Evolutionary conservation across 1,140 invertebrate genomes (phyloP).

Genomic region (Drosophila ercepeae): DNA sequence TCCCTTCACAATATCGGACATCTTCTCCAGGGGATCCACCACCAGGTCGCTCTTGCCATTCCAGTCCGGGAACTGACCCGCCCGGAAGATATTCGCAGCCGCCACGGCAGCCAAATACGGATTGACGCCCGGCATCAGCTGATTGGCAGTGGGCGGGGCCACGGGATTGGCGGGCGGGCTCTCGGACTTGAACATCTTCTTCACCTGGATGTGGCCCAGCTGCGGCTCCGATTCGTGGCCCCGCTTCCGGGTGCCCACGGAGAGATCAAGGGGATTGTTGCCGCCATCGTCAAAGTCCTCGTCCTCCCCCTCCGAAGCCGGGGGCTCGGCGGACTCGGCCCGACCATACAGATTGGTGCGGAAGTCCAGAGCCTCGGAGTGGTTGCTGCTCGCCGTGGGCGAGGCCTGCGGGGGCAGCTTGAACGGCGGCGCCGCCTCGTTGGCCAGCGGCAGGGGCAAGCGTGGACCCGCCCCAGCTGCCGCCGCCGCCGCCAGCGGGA

Average conservation of each 20-base stretch:
- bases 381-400: constrained; percentile 72
- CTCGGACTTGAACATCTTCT: constrained; percentile 84
- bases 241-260: constrained; percentile 90
- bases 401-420: constrained; percentile 84
- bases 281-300: constrained; percentile 83
- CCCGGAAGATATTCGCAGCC: constrained; percentile 90
- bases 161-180: constrained; percentile 88
- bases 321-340: constrained; percentile 70
- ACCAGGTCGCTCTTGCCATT: constrained; percentile 92
- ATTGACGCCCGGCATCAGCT: constrained; percentile 89
- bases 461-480: constrained; percentile 84
- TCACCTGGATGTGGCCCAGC: constrained; percentile 81
- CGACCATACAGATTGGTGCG: constrained; percentile 73
- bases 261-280: constrained; percentile 89
- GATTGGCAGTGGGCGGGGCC: constrained; percentile 87
- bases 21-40: constrained; percentile 94
- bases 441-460: constrained; percentile 86
- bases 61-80: constrained; percentile 88
- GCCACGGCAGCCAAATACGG: constrained; percentile 92
- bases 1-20: constrained; percentile 90
- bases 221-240: constrained; percentile 77
- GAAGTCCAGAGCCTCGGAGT: constrained; percentile 78
- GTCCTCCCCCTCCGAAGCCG: constrained; percentile 84
- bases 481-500: constrained; percentile 87
- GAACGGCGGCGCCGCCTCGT: constrained; percentile 75